Percentiles rank a stretch among this genome's conserved stretches.
Evolutionary conservation across 2,113 vertebrate genomes (phyloP).

Genomic region (Thunnus maccoyii): DNA sequence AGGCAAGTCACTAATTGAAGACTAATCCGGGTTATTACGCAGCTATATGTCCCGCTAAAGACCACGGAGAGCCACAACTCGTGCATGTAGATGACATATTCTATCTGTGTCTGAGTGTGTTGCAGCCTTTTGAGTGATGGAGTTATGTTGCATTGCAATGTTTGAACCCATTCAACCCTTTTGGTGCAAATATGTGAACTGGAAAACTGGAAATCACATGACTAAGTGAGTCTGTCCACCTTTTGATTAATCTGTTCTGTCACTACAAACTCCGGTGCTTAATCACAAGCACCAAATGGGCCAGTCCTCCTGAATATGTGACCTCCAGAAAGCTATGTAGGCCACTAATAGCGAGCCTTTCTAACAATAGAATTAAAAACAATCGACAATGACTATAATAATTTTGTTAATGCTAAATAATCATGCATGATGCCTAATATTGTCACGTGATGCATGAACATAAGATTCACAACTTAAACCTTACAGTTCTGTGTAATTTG

Average conservation of each 20-base stretch:
- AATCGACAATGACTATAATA: too few species aligned
- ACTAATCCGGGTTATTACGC: background rate
- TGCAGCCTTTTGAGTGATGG: background rate
- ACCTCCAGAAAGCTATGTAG: background rate
- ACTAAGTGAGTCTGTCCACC: background rate
- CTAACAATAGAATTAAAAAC: too few species aligned
- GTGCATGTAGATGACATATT: background rate
- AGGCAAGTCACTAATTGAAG: slow-evolving; percentile 2
- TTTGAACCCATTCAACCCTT: slow-evolving; percentile 26
- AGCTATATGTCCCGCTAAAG: background rate
- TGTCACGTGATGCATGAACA: too few species aligned
- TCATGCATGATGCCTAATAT: too few species aligned
- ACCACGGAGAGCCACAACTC: background rate
- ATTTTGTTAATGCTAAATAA: too few species aligned
- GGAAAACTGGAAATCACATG: background rate
- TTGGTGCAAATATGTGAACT: slow-evolving; percentile 1
- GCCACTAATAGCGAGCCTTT: background rate
- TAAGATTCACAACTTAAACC: too few species aligned
- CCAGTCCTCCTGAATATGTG: background rate
- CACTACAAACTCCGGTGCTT: too few species aligned
- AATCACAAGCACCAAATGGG: too few species aligned
- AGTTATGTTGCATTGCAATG: background rate
- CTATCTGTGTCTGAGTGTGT: background rate
- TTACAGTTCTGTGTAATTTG: too few species aligned
- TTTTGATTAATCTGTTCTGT: too few species aligned